These are phyloP conservation scores for Rhinatrema bivittatum DNA, from an alignment of 2,797 vertebrate species.

Conservation along the genomic window DNA sequence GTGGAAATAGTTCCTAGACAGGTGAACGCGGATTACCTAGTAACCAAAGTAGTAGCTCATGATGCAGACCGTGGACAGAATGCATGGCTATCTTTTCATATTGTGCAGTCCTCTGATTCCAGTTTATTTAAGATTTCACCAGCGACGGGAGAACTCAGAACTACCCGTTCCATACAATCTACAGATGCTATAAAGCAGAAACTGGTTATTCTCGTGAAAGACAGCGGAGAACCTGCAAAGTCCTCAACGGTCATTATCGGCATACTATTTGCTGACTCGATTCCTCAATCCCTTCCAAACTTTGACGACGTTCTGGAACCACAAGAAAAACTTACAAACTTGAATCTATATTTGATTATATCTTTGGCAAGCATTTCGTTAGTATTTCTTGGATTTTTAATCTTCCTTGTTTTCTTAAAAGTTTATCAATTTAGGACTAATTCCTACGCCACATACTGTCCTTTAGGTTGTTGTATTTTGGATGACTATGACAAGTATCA, in stretches of 20 bases:
- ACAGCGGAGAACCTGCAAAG: slow-evolving; percentile 42
- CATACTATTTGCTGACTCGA: slow-evolving; percentile 49
- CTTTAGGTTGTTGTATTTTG: slow-evolving; percentile 9
- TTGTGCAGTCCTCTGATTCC: slow-evolving; percentile 71
- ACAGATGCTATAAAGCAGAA: slow-evolving; percentile 48
- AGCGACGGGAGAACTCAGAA: slow-evolving; percentile 41
- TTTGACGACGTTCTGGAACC: slow-evolving; percentile 42
- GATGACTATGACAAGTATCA: slow-evolving; percentile 29
- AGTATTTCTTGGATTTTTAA: slow-evolving; percentile 40
- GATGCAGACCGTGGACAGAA: slow-evolving; percentile 61
- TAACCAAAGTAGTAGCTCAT: slow-evolving; percentile 65
- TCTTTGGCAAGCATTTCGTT: slow-evolving; percentile 44
- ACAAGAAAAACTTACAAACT: slow-evolving; percentile 17
- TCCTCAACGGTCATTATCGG: slow-evolving; percentile 44
- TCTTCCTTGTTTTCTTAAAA: slow-evolving; percentile 31
- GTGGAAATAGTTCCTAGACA: slow-evolving; percentile 54
- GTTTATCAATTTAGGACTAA: slow-evolving; percentile 17
- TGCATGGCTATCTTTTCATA: slow-evolving; percentile 77
- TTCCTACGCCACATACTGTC: slow-evolving; percentile 7
- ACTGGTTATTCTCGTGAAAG: slow-evolving; percentile 45
- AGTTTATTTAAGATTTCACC: slow-evolving; percentile 60
- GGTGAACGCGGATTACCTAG: slow-evolving; percentile 50
- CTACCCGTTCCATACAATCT: slow-evolving; percentile 35
- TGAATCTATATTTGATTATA: slow-evolving; percentile 49
- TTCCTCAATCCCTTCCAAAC: slow-evolving; percentile 40